Evolutionary conservation across 2,888 invertebrate genomes (phyloP).

Genomic region (Synanthedon tipuliformis): DNA sequence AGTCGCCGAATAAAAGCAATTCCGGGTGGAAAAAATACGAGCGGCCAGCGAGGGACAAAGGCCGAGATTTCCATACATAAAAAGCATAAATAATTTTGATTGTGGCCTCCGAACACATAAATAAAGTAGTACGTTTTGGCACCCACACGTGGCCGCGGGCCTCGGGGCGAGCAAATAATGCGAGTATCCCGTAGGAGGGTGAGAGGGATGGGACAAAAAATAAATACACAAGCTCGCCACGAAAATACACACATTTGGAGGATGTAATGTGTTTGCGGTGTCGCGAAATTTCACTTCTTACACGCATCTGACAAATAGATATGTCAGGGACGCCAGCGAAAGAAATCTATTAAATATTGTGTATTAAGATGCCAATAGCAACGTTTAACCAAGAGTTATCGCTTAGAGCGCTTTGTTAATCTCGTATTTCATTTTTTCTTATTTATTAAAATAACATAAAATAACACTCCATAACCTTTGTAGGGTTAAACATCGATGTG

Average conservation of each 20-base stretch:
- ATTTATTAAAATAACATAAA: too few species aligned
- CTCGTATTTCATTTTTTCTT: too few species aligned
- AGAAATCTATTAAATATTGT: slow-evolving; percentile 1
- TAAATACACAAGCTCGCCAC: slow-evolving; percentile 57
- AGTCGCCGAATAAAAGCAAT: slow-evolving; percentile 54
- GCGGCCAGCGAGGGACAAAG: slow-evolving; percentile 34
- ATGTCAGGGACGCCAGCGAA: slow-evolving; percentile 16
- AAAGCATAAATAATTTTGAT: slow-evolving; percentile 64
- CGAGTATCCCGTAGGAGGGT: slow-evolving; percentile 31
- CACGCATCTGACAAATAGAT: slow-evolving; percentile 14
- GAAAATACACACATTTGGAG: slow-evolving; percentile 51
- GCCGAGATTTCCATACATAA: slow-evolving; percentile 52
- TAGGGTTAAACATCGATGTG: too few species aligned
- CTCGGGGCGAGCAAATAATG: slow-evolving; percentile 46
- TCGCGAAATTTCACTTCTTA: slow-evolving; percentile 35
- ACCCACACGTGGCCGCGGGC: slow-evolving; percentile 38
- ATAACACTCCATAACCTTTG: too few species aligned
- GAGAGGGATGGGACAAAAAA: slow-evolving; percentile 31
- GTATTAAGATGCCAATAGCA: background rate
- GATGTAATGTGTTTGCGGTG: slow-evolving; percentile 60
- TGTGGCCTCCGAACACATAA: slow-evolving; percentile 49
- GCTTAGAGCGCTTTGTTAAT: background rate
- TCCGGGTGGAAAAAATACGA: slow-evolving; percentile 31
- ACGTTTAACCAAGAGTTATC: background rate
- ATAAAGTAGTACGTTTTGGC: slow-evolving; percentile 50